phyloP scores from a whole-genome alignment of 2,797 vertebrate species.

The Knipowitschia caucasica region DNA sequence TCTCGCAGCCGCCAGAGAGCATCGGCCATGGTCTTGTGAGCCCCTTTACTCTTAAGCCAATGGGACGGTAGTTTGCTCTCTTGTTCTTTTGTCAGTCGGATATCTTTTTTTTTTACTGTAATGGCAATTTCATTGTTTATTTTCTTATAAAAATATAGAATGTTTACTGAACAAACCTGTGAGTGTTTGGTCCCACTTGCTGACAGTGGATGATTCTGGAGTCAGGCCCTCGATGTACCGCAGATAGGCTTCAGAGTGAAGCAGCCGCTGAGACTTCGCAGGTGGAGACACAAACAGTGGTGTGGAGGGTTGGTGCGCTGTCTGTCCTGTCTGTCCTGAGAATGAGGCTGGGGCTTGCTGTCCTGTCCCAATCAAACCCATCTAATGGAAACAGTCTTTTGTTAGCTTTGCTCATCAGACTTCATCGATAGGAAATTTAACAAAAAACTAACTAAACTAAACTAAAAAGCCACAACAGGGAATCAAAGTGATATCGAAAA shows the following conservation, averaged over 20 bases:
- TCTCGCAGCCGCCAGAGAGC: conserved; percentile 96
- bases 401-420: neutral
- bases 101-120: conserved; percentile 89
- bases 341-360: conserved; percentile 92
- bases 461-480: neutral
- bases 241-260: conserved; percentile 96
- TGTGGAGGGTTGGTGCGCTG: conserved; percentile 89
- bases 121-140: no score
- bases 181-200: conserved; percentile 97
- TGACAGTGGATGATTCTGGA: conserved; percentile 88
- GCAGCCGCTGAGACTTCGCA: conserved; percentile 91
- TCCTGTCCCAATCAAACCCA: conserved; percentile 81
- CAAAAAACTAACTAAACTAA: neutral
- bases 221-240: conserved; percentile 95
- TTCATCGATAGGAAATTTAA: no score
- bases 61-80: conserved; percentile 95
- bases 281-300: conserved; percentile 96
- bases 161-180: conserved; percentile 83
- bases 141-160: neutral
- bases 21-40: conserved; percentile 97
- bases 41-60: conserved; percentile 98
- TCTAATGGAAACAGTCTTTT: conserved; percentile 58
- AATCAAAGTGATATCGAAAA: neutral
- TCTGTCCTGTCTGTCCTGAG: conserved; percentile 84
- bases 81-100: conserved; percentile 95